A percentile compares a stretch with the other conserved stretches of the same genome.
Conservation (phyloP, 2,113 vertebrate genomes). For the Tetrao urogallus region DNA sequence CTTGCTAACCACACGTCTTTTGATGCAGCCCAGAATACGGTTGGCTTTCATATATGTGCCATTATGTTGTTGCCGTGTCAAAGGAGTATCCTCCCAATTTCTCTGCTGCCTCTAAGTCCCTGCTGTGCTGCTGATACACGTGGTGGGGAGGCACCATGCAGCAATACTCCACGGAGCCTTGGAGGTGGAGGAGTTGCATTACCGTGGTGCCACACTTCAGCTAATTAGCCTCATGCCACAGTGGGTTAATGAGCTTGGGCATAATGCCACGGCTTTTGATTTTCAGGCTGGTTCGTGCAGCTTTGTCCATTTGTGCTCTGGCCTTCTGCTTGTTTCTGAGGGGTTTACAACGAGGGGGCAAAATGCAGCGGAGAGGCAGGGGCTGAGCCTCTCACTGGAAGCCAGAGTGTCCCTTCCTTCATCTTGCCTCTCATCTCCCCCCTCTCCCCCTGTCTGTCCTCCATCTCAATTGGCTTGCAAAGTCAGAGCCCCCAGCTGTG, state of each 20-base stretch:
- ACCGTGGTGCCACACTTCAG: neutral
- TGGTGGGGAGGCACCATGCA: neutral
- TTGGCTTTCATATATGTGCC: neutral
- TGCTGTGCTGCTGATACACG: fast-evolving
- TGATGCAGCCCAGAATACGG: too few relatives aligned
- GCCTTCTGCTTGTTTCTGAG: neutral
- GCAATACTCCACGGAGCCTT: neutral
- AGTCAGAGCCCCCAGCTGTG: slow-evolving; percentile 62
- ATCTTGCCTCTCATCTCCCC: neutral
- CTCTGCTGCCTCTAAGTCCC: neutral
- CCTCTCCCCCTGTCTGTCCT: neutral
- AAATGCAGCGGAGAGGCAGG: fast-evolving
- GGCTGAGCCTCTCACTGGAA: neutral
- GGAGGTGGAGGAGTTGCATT: neutral
- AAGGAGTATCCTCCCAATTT: neutral
- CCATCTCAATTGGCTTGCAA: slow-evolving; percentile 8
- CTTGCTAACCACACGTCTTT: too few relatives aligned
- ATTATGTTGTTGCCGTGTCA: neutral
- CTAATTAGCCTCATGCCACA: neutral
- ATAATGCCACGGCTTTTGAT: neutral
- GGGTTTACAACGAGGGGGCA: neutral
- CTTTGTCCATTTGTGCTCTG: neutral
- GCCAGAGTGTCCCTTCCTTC: neutral
- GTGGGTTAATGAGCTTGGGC: neutral
- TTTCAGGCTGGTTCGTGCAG: neutral